Conservation (phyloP, 1,140 invertebrate genomes). For the Hylaeus volcanicus region DNA sequence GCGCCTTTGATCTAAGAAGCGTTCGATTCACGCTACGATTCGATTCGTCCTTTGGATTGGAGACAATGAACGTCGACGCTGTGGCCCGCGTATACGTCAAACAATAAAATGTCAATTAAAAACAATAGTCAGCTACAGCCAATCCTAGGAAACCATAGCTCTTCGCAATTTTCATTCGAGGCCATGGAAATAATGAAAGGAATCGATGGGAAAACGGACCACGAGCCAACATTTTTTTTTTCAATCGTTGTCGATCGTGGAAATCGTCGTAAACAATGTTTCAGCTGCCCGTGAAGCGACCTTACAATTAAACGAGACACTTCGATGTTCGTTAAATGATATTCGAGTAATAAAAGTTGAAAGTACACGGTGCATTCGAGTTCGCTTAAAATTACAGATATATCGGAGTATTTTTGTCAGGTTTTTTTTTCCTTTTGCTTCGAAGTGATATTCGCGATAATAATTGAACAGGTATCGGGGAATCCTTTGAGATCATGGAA, state of each 20-base stretch:
- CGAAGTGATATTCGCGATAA: background rate
- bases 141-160: background rate
- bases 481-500: slow-evolving; percentile 29
- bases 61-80: slow-evolving; percentile 18
- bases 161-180: background rate
- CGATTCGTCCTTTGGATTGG: slow-evolving; percentile 25
- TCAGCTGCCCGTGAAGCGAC: background rate
- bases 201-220: slow-evolving; percentile 3
- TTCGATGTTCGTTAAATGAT: slow-evolving; percentile 1
- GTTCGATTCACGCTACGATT: slow-evolving; percentile 18
- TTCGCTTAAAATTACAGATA: slow-evolving; percentile 5
- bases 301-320: background rate
- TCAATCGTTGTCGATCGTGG: background rate
- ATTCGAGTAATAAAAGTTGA: background rate
- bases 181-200: slow-evolving; percentile 6
- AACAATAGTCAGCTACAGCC: background rate
- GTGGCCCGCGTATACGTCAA: background rate
- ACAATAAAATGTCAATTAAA: slow-evolving; percentile 1
- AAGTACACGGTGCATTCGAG: background rate
- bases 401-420: background rate
- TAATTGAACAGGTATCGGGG: background rate
- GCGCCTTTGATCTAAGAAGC: slow-evolving; percentile 41
- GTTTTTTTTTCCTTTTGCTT: background rate
- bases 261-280: background rate
- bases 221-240: background rate